Conservation (phyloP, 2,888 invertebrate genomes). For the Gymnoscelis rufifasciata region DNA sequence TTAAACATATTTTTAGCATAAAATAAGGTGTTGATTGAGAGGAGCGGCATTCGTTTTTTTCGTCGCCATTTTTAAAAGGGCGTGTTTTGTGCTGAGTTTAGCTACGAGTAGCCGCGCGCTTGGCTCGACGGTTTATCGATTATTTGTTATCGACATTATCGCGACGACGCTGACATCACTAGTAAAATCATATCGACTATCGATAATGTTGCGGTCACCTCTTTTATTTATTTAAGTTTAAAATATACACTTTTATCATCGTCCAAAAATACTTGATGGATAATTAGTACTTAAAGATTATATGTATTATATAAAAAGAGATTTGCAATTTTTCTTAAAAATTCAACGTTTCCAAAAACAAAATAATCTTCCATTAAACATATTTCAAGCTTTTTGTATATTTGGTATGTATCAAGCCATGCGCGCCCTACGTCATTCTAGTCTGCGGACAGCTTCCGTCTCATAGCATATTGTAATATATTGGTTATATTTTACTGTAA, state of each 20-base stretch:
- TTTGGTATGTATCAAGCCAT: constrained; percentile 22
- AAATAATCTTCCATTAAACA: too few species aligned
- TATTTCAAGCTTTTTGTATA: neutral
- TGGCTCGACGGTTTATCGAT: constrained; percentile 20
- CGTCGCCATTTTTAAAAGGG: constrained; percentile 26
- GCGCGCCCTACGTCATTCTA: constrained; percentile 42
- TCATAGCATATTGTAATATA: constrained; percentile 37
- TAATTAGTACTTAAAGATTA: too few species aligned
- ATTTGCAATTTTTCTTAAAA: too few species aligned
- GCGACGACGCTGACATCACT: too few species aligned
- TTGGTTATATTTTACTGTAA: constrained; percentile 53
- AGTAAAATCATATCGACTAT: neutral
- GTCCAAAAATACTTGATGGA: too few species aligned
- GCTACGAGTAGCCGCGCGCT: constrained; percentile 38
- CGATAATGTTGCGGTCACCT: too few species aligned
- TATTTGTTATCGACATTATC: too few species aligned
- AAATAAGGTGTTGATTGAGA: constrained; percentile 53
- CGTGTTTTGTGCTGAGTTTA: constrained; percentile 34
- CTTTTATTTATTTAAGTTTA: too few species aligned
- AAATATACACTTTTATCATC: too few species aligned
- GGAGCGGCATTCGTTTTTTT: constrained; percentile 33
- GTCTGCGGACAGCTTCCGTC: constrained; percentile 66
- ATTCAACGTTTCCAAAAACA: too few species aligned
- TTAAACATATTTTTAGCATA: constrained; percentile 49
- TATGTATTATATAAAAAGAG: too few species aligned